Conservation (phyloP, 2,113 vertebrate genomes). For the Greenwoodochromis staneri region DNA sequence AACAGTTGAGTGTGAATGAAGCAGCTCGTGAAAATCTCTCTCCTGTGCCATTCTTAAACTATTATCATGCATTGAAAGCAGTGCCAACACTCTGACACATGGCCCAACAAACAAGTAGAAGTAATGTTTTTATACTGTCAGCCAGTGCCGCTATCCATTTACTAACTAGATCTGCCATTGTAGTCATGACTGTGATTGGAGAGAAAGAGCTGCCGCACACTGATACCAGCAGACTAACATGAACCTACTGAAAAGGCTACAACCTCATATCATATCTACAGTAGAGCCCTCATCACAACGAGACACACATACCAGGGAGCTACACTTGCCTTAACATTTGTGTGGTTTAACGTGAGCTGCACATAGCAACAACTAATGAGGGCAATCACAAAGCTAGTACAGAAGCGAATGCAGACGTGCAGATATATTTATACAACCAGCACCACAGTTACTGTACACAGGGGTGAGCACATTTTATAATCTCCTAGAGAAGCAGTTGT, state of each 20-base stretch:
- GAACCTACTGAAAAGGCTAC: not conserved
- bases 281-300: not conserved
- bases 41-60: not conserved
- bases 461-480: not conserved
- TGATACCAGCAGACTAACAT: not conserved
- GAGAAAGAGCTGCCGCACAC: not conserved
- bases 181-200: not conserved
- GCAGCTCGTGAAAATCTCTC: not conserved
- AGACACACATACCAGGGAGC: not conserved
- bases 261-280: not conserved
- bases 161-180: not conserved
- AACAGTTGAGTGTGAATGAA: not conserved
- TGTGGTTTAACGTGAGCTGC: not conserved
- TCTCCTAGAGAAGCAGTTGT: not conserved
- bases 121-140: not conserved
- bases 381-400: not conserved
- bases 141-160: not conserved
- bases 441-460: not conserved
- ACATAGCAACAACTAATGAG: not conserved
- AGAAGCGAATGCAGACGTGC: not conserved
- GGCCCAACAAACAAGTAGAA: not conserved
- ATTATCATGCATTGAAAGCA: not conserved
- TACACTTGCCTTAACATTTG: not conserved
- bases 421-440: not conserved
- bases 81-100: not conserved